Conservation (phyloP, 2,113 vertebrate species). For the Eulacestoma nigropectus region DNA sequence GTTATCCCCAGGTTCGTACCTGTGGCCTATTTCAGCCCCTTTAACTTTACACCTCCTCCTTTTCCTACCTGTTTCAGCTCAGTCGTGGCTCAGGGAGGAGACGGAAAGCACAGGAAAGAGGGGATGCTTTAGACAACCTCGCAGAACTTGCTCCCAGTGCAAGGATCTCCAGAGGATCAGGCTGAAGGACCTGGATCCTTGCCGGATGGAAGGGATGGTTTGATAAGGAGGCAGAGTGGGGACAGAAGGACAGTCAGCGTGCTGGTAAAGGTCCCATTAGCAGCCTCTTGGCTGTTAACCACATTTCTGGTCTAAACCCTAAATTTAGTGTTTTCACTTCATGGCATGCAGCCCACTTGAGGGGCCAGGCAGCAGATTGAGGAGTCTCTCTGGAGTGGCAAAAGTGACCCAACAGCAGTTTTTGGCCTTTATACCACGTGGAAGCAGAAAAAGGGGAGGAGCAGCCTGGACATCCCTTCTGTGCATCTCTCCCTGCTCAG, state of each 20-base stretch:
- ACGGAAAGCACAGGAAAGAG: background rate
- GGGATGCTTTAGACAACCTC: background rate
- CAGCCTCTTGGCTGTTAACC: background rate
- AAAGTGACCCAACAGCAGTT: background rate
- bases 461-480: background rate
- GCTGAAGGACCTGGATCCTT: background rate
- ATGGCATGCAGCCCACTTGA: background rate
- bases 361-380: background rate
- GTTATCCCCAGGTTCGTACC: accelerated
- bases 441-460: background rate
- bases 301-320: background rate
- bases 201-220: background rate
- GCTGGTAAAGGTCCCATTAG: background rate
- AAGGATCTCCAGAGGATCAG: background rate
- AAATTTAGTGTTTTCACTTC: background rate
- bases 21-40: background rate
- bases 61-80: background rate
- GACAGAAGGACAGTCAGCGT: accelerated
- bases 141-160: background rate
- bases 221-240: background rate
- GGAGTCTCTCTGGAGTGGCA: background rate
- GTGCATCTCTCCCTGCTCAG: background rate
- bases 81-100: background rate
- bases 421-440: background rate
- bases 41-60: accelerated